Evolutionary conservation across 2,113 vertebrate species (phyloP).

Genomic region (Melanocharis versteri): DNA sequence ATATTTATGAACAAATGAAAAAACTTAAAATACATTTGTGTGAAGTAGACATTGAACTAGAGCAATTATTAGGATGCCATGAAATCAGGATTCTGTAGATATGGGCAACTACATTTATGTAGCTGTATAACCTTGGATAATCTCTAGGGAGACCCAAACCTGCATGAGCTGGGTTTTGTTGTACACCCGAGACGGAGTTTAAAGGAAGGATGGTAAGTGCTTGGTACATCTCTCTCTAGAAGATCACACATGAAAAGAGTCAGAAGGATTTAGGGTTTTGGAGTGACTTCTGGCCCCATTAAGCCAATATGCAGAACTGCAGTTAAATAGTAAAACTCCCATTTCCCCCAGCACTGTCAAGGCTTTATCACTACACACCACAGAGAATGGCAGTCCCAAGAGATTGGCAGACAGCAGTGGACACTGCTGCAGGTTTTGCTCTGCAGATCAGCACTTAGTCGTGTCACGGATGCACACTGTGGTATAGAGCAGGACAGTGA

Average conservation of each 20-base stretch:
- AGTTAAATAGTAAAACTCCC: neutral
- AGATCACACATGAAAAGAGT: neutral
- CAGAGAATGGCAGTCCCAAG: neutral
- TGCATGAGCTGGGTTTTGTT: neutral
- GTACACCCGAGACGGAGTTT: neutral
- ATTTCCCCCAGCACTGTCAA: neutral
- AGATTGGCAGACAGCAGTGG: neutral
- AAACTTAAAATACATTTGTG: neutral
- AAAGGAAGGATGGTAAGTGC: neutral
- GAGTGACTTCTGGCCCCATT: neutral
- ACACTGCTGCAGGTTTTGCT: neutral
- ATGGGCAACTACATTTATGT: neutral
- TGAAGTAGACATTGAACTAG: neutral
- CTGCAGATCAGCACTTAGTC: neutral
- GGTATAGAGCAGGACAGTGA: neutral
- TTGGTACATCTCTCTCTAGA: neutral
- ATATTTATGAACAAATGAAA: conserved; percentile 16
- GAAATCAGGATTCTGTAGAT: neutral
- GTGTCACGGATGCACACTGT: neutral
- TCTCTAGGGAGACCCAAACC: neutral
- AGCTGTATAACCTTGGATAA: neutral
- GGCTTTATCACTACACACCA: neutral
- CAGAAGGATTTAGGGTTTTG: neutral
- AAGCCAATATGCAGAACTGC: neutral
- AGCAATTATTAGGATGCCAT: neutral